Base-by-base conservation (phyloP, 92 coral and sea anemone species). In the Heteractis magnifica region DNA sequence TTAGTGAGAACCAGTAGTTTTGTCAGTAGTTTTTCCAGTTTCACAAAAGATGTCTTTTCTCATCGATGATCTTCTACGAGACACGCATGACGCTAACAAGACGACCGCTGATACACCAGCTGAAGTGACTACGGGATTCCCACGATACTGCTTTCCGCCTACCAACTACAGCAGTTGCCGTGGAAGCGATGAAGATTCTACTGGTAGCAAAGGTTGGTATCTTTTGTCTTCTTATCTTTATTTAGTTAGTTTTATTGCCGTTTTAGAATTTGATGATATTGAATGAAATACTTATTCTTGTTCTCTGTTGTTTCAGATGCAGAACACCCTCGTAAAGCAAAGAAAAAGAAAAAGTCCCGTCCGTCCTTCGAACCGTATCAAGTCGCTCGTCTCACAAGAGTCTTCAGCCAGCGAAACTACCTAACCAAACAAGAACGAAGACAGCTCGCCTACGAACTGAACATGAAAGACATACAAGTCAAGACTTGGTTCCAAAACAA, bases 401-500 rank as follows among this genome's bases (percentile, higher is more conserved):
- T 81, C 51, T 81, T 81, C 56, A 53, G 21, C 52, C 55, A 51
- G 56, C 72, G 65, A 44, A 74, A 81, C 20, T 81, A 81, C 49
- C 64, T 81, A 8, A 55, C 51, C 12, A 70, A 81, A 81, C 56
- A 13, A 81, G 84, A 81, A 52, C 77, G 84, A 16, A n/a, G 16
- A 23, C 84, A 81, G 11, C 51, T 81, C 53, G 77, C 84, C 13
- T 19, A 49, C 41, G 84, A 81, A 56, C 84, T 81, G 52, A 70
- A 81, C 84, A 81, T 81, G 84, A 68, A 20, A 41, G 84, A 81
- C n/a, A 76, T 65, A 68, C 84, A 81, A 81, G 77, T 81, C 77
- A 81, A 81, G 77, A 81, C 77, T 13, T 81, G 84, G 84, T 81
- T 81, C 56, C 77, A 81, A 48, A 81, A 81, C 56, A 68, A 81